phyloP scores from a whole-genome alignment of 2,888 invertebrate species.

The Mantis religiosa region DNA sequence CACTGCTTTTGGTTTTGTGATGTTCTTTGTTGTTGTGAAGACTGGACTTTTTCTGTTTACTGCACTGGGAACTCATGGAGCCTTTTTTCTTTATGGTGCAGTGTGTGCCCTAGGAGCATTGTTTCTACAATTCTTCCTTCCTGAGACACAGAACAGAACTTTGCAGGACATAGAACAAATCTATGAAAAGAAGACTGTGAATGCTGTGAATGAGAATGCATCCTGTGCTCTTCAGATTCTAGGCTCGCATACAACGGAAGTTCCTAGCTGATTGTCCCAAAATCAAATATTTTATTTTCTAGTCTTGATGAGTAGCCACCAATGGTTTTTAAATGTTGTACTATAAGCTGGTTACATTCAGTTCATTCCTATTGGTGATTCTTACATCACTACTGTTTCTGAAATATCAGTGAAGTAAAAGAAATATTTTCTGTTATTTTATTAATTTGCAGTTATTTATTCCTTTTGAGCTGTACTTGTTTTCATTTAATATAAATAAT shows the following conservation, averaged over 20 bases:
- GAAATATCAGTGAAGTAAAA: too few species aligned
- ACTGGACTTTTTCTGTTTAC: slow-evolving; percentile 59
- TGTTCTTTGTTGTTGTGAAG: slow-evolving; percentile 65
- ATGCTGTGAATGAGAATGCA: background rate
- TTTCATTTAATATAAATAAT: too few species aligned
- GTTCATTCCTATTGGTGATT: too few species aligned
- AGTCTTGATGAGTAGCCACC: too few species aligned
- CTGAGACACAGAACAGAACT: slow-evolving; percentile 66
- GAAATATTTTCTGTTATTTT: too few species aligned
- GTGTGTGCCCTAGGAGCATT: slow-evolving; percentile 56
- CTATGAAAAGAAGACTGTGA: slow-evolving; percentile 9
- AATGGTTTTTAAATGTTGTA: too few species aligned
- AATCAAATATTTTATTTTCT: too few species aligned
- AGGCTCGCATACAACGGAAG: background rate
- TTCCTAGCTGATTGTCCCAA: background rate
- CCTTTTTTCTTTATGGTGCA: slow-evolving; percentile 60
- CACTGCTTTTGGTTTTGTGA: slow-evolving; percentile 59
- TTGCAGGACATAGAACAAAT: slow-evolving; percentile 62
- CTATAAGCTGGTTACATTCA: too few species aligned
- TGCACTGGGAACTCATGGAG: slow-evolving; percentile 54
- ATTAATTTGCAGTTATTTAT: too few species aligned
- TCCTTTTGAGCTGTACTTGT: too few species aligned
- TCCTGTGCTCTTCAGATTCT: background rate
- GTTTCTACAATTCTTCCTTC: slow-evolving; percentile 57
- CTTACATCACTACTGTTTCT: too few species aligned